Evolutionary conservation across 2,797 vertebrate species (phyloP).

Genomic region (Pyrocephalus nanus): DNA sequence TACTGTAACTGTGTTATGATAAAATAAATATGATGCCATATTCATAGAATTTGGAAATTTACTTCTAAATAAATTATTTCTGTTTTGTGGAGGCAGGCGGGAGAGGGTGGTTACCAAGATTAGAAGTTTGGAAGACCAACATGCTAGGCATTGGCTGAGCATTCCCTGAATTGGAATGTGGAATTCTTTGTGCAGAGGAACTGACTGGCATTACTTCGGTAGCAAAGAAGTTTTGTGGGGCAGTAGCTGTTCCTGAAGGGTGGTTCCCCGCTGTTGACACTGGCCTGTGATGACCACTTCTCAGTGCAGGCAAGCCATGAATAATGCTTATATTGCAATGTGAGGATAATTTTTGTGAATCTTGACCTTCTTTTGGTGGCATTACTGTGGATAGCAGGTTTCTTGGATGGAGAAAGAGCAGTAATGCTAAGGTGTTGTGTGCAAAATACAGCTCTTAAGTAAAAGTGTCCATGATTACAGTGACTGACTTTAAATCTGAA

Average conservation of each 20-base stretch:
- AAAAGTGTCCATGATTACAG: accelerated
- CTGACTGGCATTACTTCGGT: accelerated
- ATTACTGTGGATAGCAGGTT: not conserved
- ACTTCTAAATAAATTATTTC: not conserved
- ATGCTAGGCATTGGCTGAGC: not conserved
- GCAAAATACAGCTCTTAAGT: not conserved
- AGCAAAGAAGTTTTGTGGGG: not conserved
- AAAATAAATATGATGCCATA: not conserved
- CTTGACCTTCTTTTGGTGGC: not conserved
- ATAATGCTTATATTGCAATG: not conserved
- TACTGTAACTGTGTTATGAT: not conserved
- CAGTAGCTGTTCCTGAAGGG: not conserved
- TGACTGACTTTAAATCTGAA: not conserved
- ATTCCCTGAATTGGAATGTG: not conserved
- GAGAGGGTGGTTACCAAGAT: not conserved
- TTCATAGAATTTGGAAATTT: not conserved
- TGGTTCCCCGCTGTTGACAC: not conserved
- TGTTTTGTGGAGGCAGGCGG: not conserved
- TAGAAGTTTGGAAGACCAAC: not conserved
- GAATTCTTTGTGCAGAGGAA: not conserved
- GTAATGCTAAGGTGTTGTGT: not conserved
- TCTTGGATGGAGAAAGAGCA: not conserved
- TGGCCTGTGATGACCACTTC: not conserved
- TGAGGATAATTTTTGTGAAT: not conserved
- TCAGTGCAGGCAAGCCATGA: not conserved